A percentile compares a stretch with the other conserved stretches of the same genome.
Conservation (phyloP, 2,113 vertebrate genomes). For the Anguilla japonica region DNA sequence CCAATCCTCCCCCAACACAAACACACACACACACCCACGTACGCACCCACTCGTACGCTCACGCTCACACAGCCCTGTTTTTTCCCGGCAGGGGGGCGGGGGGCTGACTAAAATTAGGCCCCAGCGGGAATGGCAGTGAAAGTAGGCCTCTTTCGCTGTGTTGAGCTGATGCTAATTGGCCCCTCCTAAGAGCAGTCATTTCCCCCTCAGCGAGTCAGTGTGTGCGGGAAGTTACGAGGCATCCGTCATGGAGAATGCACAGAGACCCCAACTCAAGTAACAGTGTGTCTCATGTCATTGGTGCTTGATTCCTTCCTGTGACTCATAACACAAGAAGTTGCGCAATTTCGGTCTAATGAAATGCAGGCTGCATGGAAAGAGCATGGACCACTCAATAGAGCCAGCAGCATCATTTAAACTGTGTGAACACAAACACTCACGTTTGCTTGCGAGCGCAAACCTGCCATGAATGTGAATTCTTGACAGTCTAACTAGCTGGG, state of each 20-base stretch:
- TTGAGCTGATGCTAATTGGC: background rate
- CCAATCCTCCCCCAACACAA: background rate
- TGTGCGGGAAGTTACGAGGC: background rate
- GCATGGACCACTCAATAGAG: background rate
- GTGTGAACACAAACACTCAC: background rate
- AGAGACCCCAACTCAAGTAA: background rate
- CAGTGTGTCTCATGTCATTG: background rate
- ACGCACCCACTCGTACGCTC: too few species aligned
- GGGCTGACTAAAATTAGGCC: background rate
- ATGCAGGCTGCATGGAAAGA: background rate
- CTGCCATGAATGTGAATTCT: background rate
- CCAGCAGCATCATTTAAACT: background rate
- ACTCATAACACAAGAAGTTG: background rate
- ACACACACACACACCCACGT: background rate
- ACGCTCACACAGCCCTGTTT: background rate
- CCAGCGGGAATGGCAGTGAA: background rate
- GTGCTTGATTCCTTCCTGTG: background rate
- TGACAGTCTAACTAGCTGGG: background rate
- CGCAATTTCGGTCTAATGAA: background rate
- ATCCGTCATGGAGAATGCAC: background rate
- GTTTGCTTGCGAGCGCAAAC: background rate
- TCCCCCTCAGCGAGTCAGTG: constrained; percentile 3
- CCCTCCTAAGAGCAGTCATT: background rate
- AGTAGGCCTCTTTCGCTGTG: background rate
- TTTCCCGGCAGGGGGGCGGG: background rate